Base-by-base conservation (phyloP, 1,140 invertebrate species). In the Probaryconus sp. region DNA sequence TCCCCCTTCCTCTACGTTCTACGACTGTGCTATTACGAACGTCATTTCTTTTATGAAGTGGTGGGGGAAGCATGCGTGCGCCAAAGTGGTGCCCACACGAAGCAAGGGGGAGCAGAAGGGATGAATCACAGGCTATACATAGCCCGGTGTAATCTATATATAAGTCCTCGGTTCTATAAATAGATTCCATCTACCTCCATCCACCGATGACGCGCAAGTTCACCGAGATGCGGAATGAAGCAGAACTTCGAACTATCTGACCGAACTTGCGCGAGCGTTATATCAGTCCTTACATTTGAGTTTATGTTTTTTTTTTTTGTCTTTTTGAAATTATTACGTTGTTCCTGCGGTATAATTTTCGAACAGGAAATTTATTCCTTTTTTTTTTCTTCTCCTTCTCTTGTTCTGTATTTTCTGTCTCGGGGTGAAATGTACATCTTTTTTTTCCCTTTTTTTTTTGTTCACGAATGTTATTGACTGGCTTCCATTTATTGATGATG, bases 101-200 rank as follows among this genome's bases (percentile, higher is more conserved):
- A 56, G 60, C 33, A 43, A 21, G 38, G 30, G 60, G 43, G 24
- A 18, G 51, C 58, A 37, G 48, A 42, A 50, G 64, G 56, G 67
- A 64, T 53, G 60, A 70, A 63, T 56, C 72, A 64, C 69, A 74
- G 67, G 77, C 82, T 85, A 85, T 85, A 82, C 80, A 85, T 85
- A 84, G 83, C 82, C 76, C 79, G 71, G 48, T 72, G 77, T 77
- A 47, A 70, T 67, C 84, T 85, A 85, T 85, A 81, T 81, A 85
- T 85, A 85, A 83, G 75, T 83, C 79, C 73, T 78, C 78, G 63
- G 67, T 83, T 84, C 84, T 85, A 85, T 85, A 84, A 85, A 85
- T 85, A 85, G 84, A 83, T 83, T 79, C 73, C 81, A 77, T 78
- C 76, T 65, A 68, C 45, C 50, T 50, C 60, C 42, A 40, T 28